phyloP scores from a whole-genome alignment of 2,113 vertebrate genomes.

The Saccopteryx bilineata region DNA sequence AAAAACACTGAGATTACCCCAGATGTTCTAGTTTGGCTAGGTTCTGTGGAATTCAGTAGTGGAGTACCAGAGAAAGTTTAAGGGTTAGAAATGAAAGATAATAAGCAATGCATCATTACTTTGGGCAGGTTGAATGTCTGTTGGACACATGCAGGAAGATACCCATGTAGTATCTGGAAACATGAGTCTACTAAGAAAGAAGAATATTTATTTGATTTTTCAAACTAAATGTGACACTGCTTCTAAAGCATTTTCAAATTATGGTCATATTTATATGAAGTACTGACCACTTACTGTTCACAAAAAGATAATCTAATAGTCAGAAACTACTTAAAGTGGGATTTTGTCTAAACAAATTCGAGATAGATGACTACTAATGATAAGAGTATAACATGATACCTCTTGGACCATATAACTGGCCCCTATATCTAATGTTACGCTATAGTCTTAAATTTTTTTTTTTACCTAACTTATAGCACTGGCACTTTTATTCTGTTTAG shows the following conservation, averaged over 20 bases:
- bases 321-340: conserved; percentile 6
- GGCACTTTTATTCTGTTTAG: conserved; percentile 7
- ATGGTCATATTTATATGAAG: conserved; percentile 6
- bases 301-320: conserved; percentile 9
- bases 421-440: background rate
- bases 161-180: background rate
- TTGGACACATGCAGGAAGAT: background rate
- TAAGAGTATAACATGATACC: background rate
- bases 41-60: background rate
- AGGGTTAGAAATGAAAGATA: background rate
- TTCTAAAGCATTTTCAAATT: conserved; percentile 53
- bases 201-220: conserved; percentile 35
- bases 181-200: background rate
- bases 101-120: background rate
- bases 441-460: background rate
- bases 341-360: conserved; percentile 2
- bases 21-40: background rate
- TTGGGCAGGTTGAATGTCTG: background rate
- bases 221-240: conserved; percentile 4
- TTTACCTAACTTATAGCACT: background rate
- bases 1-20: background rate
- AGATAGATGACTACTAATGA: background rate
- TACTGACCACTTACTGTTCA: background rate
- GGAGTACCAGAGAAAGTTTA: background rate
- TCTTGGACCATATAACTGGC: background rate